Percentiles rank a stretch among this genome's conserved stretches.
These are phyloP conservation scores for Timema cristinae DNA, from an alignment of 2,888 invertebrate species.

Conservation along the genomic window DNA sequence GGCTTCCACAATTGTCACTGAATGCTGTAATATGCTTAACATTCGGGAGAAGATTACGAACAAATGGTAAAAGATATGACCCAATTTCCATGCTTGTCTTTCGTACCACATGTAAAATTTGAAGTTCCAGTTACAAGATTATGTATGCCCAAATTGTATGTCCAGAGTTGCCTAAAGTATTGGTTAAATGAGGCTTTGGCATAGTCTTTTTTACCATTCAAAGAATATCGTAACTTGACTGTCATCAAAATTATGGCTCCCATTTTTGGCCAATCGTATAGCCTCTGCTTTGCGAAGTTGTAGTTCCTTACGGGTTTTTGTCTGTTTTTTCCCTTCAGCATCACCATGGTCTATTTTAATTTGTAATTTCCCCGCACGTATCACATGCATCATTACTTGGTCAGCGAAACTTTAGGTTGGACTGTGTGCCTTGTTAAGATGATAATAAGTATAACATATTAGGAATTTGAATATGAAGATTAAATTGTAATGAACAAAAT, in stretches of 20 bases:
- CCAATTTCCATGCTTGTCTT: constrained; percentile 31
- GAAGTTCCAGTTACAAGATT: neutral
- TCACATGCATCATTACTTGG: neutral
- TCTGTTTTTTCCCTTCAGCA: neutral
- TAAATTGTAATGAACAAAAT: no score
- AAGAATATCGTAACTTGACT: neutral
- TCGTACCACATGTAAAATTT: constrained; percentile 33
- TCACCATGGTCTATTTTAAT: neutral
- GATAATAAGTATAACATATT: no score
- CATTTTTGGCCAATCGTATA: neutral
- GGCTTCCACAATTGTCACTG: no score
- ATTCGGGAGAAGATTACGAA: constrained; percentile 21
- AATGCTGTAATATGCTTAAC: constrained; percentile 30
- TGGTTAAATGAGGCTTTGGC: neutral
- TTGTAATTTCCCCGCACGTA: neutral
- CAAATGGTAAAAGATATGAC: constrained; percentile 30
- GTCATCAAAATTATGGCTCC: neutral
- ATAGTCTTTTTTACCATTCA: neutral
- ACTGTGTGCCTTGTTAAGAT: no score
- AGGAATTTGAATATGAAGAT: no score
- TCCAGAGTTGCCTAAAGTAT: neutral
- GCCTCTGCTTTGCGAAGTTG: neutral
- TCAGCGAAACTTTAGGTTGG: neutral
- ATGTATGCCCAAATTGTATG: neutral
- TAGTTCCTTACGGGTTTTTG: neutral